phyloP scores from a whole-genome alignment of 2,888 invertebrate genomes.

The Caenorhabditis sp. region DNA sequence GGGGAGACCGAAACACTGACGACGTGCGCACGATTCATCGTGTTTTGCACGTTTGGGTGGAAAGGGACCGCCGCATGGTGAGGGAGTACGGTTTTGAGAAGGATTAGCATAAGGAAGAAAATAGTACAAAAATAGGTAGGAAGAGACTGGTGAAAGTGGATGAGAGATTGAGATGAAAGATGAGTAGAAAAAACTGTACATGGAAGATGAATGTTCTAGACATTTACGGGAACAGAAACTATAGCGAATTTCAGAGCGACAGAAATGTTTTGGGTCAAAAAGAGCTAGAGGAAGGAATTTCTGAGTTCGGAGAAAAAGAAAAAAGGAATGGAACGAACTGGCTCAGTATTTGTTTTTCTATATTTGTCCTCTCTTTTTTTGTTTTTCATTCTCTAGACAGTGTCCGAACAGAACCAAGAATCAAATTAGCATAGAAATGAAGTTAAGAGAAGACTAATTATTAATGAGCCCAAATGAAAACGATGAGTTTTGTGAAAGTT shows the following conservation, averaged over 20 bases:
- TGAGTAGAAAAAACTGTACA: not conserved
- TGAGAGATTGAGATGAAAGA: not conserved
- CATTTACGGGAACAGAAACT: not conserved
- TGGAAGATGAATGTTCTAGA: not conserved
- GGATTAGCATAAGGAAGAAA: conserved; percentile 5
- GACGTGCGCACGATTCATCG: conserved; percentile 60
- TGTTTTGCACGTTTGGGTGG: conserved; percentile 57
- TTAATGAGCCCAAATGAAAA: not conserved
- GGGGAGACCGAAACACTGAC: conserved; percentile 41
- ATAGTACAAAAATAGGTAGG: not conserved
- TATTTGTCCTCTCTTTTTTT: conserved; percentile 8
- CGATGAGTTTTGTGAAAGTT: conserved; percentile 18
- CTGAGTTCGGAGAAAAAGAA: not conserved
- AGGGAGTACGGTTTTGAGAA: conserved; percentile 40
- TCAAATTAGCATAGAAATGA: not conserved
- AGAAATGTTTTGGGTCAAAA: not conserved
- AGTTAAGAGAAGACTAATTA: not conserved
- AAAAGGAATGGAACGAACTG: conserved; percentile 2
- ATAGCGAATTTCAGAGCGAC: not conserved
- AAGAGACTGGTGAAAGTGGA: conserved; percentile 1
- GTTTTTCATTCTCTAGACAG: not conserved
- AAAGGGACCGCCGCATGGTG: conserved; percentile 18
- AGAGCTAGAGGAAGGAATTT: not conserved
- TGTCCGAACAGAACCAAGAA: not conserved
- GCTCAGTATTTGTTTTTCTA: conserved; percentile 26